phyloP scores from a whole-genome alignment of 2,888 invertebrate species.

The Brachyopa scutellaris region DNA sequence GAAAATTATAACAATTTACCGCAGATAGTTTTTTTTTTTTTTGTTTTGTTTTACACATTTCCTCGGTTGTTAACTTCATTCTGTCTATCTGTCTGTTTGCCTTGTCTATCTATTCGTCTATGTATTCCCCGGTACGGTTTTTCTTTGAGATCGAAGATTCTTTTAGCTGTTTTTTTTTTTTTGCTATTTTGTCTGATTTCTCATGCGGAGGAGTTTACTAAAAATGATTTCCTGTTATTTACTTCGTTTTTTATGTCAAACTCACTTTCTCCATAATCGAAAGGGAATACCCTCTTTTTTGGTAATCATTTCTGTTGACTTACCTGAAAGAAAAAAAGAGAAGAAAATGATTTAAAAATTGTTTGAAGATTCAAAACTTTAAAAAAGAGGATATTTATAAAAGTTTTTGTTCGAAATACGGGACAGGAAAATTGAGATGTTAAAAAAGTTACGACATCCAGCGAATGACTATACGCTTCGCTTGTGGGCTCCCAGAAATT shows the following conservation, averaged over 20 bases:
- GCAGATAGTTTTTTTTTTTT: slow-evolving; percentile 35
- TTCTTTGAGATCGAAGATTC: slow-evolving; percentile 3
- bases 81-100: slow-evolving; percentile 8
- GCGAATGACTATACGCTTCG: too few relatives aligned
- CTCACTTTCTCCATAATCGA: slow-evolving; percentile 56
- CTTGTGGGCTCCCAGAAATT: too few relatives aligned
- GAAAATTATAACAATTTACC: slow-evolving; percentile 72
- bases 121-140: not conserved
- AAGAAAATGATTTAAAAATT: not conserved
- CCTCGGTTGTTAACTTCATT: slow-evolving; percentile 55
- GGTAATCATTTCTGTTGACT: slow-evolving; percentile 26
- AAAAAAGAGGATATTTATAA: too few relatives aligned
- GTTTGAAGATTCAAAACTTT: too few relatives aligned
- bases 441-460: too few relatives aligned
- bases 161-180: slow-evolving; percentile 11
- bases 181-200: slow-evolving; percentile 42
- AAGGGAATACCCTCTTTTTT: slow-evolving; percentile 39
- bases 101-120: too few relatives aligned
- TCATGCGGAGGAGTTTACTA: slow-evolving; percentile 33
- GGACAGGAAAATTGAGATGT: too few relatives aligned
- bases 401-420: too few relatives aligned
- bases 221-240: slow-evolving; percentile 16
- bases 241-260: not conserved
- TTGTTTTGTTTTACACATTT: slow-evolving; percentile 41
- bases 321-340: slow-evolving; percentile 63